Conservation (phyloP, 2,113 vertebrate genomes). For the Pomatostomus ruficeps region DNA sequence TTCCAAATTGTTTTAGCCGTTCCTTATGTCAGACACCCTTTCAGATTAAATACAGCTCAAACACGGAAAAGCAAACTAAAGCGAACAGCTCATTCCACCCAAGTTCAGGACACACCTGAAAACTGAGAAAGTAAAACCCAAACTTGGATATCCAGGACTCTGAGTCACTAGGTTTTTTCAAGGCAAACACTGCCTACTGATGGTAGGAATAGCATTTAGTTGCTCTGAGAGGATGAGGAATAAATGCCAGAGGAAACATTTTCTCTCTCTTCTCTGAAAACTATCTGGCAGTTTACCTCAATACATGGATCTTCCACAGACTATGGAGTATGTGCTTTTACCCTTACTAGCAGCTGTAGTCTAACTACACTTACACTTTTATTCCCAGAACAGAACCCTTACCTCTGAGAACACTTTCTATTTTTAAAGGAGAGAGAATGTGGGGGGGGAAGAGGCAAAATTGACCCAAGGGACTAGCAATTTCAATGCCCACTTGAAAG, state of each 20-base stretch:
- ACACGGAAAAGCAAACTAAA: neutral
- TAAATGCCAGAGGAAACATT: neutral
- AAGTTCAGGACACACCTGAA: neutral
- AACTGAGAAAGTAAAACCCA: neutral
- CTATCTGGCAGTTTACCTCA: neutral
- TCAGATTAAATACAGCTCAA: neutral
- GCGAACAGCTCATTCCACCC: neutral
- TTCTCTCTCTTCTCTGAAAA: neutral
- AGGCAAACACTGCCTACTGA: neutral
- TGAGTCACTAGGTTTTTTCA: neutral
- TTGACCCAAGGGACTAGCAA: neutral
- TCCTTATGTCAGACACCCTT: neutral
- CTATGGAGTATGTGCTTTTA: neutral
- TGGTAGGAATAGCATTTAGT: neutral
- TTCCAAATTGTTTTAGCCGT: neutral
- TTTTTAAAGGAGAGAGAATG: neutral
- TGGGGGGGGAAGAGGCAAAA: neutral
- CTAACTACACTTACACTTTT: neutral
- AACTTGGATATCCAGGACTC: neutral
- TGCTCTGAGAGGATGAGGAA: neutral
- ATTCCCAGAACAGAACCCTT: neutral
- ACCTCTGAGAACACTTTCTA: neutral
- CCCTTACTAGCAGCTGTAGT: neutral
- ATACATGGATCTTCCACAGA: neutral
- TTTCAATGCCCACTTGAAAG: conserved; percentile 50